Conservation (phyloP, 2,888 invertebrate species). For the Melieria crassipennis region DNA sequence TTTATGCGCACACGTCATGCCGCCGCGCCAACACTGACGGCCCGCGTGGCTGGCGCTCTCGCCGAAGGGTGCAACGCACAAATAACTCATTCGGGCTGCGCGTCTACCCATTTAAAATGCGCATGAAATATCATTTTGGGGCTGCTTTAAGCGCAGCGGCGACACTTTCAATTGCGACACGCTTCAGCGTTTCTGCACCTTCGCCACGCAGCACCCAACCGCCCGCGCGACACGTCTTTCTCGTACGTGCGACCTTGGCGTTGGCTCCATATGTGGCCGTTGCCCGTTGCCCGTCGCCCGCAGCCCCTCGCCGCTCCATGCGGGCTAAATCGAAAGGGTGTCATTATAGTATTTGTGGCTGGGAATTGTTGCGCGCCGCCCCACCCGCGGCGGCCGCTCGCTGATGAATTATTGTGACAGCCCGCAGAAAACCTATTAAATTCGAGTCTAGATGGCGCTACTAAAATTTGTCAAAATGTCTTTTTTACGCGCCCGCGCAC, state of each 20-base stretch:
- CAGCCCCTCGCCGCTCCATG: too few species aligned
- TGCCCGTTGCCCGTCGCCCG: neutral
- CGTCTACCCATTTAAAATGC: constrained; percentile 41
- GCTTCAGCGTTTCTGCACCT: neutral
- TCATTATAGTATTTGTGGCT: constrained; percentile 11
- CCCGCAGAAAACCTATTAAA: constrained; percentile 60
- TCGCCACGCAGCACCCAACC: neutral
- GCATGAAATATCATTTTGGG: constrained; percentile 55
- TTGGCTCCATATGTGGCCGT: constrained; percentile 8
- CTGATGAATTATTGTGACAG: constrained; percentile 62
- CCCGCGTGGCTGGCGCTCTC: neutral
- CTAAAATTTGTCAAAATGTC: constrained; percentile 62
- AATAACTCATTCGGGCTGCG: constrained; percentile 59
- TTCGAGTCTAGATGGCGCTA: constrained; percentile 58
- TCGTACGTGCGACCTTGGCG: constrained; percentile 26
- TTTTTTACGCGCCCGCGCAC: constrained; percentile 42
- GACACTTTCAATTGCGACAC: constrained; percentile 32
- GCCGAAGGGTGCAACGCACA: constrained; percentile 35
- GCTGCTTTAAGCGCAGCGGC: constrained; percentile 29
- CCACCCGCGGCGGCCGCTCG: constrained; percentile 45
- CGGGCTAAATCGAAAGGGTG: constrained; percentile 33
- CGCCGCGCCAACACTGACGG: constrained; percentile 1
- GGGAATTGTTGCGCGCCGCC: neutral
- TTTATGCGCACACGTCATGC: constrained; percentile 40
- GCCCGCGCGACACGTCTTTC: neutral